Percentiles rank a stretch among this genome's conserved stretches.
phyloP scores from a whole-genome alignment of 2,113 vertebrate species.

The Recurvirostra avosetta region DNA sequence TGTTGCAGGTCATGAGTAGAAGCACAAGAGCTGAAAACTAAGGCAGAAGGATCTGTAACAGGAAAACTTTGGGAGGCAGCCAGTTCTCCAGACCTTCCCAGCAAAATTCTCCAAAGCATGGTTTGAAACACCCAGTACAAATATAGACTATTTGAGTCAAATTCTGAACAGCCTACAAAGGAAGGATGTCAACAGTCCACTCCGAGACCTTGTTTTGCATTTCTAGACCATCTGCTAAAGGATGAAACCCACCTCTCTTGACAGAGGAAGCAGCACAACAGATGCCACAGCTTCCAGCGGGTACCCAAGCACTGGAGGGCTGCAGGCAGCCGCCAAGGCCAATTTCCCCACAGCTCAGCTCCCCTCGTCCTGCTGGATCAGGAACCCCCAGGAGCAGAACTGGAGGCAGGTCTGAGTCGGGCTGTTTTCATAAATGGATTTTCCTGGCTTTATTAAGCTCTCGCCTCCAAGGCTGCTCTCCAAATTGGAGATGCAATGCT shows the following conservation, averaged over 20 bases:
- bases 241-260: background rate
- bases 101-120: background rate
- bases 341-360: background rate
- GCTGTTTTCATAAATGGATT: background rate
- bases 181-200: background rate
- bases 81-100: background rate
- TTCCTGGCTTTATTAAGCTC: background rate
- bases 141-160: background rate
- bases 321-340: background rate
- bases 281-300: background rate
- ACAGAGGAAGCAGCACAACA: background rate
- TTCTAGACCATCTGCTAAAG: conserved; percentile 4
- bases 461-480: background rate
- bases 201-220: background rate
- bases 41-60: background rate
- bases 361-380: background rate
- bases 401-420: fast-evolving
- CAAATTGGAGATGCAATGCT: background rate
- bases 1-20: background rate
- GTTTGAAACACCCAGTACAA: background rate
- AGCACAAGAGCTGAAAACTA: background rate
- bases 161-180: background rate
- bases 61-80: background rate
- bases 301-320: background rate
- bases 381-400: background rate